Base-by-base conservation (phyloP, 2,113 vertebrate genomes). In the Poeciliopsis retropinna region DNA sequence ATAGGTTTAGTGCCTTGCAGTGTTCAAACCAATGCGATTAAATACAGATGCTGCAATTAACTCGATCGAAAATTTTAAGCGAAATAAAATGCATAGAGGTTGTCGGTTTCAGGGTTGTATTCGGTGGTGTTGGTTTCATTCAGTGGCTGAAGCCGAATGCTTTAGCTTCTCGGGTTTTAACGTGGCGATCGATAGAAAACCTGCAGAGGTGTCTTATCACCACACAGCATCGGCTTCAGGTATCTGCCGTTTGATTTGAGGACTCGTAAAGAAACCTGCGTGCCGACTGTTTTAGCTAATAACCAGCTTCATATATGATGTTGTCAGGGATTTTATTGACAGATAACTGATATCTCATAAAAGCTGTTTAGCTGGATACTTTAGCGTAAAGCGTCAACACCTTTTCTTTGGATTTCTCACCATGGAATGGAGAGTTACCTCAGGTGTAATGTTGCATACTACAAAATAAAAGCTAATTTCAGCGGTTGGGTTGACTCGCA, bases 311-410 rank as follows among this genome's bases (percentile, higher is more conserved):
- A 19, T 51, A 22, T 19, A 39, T 54, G 5, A 0, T 25, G 5
- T 22, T 54, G 22, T 25, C 72, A 67, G 57, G 77, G 63, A 28
- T 79, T 62, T 62, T 72, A 62, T 67, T 76, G 83, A 72, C 78
- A 51, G 76, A 71, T 28, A 82, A 80, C 61, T 85, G 81, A 85
- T 87, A 84, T 79, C 84, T 83, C 83, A 74, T 86, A 87, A 41
- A 83, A 81, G 72, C 73, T 73, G 65, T 82, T 88, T 84, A 75
- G 81, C 73, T 64, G 73, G 87, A 81, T 85, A 87, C 79, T 72
- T 86, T 64, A 81, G 71, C 82, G 61, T 83, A 51, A 51, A 51
- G 47, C 47, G 25, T 51, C 82, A 67, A 78, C 82, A 88, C 84
- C 82, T 86, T 88, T 72, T 81, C 66, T 60, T 76, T 66, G 7